Conservation (phyloP, 2,888 invertebrate genomes). For the Sinopyrophorus schimmeli region DNA sequence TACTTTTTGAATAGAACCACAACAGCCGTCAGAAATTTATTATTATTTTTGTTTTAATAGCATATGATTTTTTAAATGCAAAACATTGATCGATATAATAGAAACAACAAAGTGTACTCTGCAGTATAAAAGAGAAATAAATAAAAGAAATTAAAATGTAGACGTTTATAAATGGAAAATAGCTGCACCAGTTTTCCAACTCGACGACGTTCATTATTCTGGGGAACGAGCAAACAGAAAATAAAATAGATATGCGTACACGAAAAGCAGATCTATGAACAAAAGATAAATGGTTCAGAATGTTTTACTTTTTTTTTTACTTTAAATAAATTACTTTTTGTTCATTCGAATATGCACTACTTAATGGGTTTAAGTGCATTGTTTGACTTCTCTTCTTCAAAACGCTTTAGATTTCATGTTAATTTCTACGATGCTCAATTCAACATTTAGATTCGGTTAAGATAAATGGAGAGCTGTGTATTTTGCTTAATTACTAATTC, state of each 20-base stretch:
- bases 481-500: slow-evolving; percentile 16
- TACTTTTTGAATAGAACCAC: no score
- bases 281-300: slow-evolving; percentile 10
- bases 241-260: slow-evolving; percentile 3
- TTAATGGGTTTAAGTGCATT: no score
- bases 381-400: slow-evolving; percentile 5
- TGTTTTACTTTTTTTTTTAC: slow-evolving; percentile 7
- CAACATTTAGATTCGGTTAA: slow-evolving; percentile 5
- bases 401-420: slow-evolving; percentile 5
- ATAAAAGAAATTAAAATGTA: slow-evolving; percentile 13
- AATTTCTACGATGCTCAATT: slow-evolving; percentile 6
- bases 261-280: not conserved
- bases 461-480: slow-evolving; percentile 18
- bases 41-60: not conserved
- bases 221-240: slow-evolving; percentile 7
- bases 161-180: slow-evolving; percentile 11
- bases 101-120: not conserved
- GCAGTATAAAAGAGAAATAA: not conserved
- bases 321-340: slow-evolving; percentile 8
- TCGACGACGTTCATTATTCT: slow-evolving; percentile 8
- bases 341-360: slow-evolving; percentile 6
- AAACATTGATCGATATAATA: not conserved
- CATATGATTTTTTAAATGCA: not conserved
- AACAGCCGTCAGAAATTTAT: not conserved
- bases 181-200: slow-evolving; percentile 4